Percentiles rank a stretch among this genome's conserved stretches.
phyloP scores from a whole-genome alignment of 2,797 vertebrate species.

The Limosa lapponica region DNA sequence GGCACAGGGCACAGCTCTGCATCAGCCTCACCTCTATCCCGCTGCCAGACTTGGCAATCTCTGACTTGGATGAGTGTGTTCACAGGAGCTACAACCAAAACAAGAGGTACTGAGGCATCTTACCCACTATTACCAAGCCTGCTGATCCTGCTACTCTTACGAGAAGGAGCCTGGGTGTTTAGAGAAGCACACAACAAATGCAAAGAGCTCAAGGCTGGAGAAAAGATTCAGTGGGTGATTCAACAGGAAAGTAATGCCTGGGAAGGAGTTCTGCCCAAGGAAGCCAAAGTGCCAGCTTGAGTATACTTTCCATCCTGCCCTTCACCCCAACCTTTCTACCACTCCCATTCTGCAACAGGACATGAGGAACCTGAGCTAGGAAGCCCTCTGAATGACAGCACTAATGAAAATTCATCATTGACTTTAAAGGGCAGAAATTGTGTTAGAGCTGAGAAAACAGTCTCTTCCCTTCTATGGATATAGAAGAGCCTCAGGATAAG shows the following conservation, averaged over 20 bases:
- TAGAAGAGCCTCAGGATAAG: background rate
- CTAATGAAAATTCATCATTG: background rate
- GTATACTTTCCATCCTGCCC: background rate
- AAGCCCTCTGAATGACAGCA: background rate
- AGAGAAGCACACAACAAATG: background rate
- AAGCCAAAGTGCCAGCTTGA: background rate
- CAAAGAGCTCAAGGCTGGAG: background rate
- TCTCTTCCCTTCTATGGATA: background rate
- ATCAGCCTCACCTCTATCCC: background rate
- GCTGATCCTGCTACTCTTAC: background rate
- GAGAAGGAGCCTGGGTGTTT: background rate
- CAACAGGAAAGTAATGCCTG: background rate
- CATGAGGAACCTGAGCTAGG: background rate
- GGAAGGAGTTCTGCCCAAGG: background rate
- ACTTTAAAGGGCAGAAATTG: background rate
- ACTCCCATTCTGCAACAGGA: background rate
- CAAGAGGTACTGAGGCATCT: background rate
- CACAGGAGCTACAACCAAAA: background rate
- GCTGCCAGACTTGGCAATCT: background rate
- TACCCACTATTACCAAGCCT: background rate
- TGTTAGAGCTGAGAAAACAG: background rate
- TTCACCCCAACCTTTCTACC: background rate
- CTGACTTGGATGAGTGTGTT: background rate
- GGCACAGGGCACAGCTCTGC: rapidly evolving
- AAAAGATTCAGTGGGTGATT: background rate